Conservation (phyloP, 2,888 invertebrate species). For the Cephus nigrinus region DNA sequence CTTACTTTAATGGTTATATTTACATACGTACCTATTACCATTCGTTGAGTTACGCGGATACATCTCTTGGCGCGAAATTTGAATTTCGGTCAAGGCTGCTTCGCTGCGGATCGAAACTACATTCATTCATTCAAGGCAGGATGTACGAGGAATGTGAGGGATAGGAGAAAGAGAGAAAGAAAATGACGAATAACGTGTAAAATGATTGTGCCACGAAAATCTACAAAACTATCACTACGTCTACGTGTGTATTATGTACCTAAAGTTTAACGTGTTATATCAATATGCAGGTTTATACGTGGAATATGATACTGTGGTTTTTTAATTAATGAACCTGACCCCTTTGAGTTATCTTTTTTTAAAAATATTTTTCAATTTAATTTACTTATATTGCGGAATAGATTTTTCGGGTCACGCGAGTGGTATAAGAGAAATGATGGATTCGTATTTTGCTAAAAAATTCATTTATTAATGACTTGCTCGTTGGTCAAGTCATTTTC, state of each 20-base stretch:
- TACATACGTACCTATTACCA: background rate
- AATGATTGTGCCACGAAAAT: slow-evolving; percentile 24
- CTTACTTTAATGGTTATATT: background rate
- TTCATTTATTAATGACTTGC: slow-evolving; percentile 58
- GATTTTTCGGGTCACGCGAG: too few species aligned
- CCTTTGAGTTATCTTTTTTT: too few species aligned
- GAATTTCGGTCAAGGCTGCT: too few species aligned
- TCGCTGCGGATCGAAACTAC: too few species aligned
- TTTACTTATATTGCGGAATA: too few species aligned
- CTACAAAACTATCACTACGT: slow-evolving; percentile 51
- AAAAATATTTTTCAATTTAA: too few species aligned
- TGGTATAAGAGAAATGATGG: too few species aligned
- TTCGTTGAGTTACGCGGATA: too few species aligned
- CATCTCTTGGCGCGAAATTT: too few species aligned
- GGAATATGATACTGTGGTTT: slow-evolving; percentile 13
- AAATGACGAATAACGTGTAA: slow-evolving; percentile 20
- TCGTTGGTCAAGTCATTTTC: slow-evolving; percentile 33
- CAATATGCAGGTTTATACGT: slow-evolving; percentile 62
- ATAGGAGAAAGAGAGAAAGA: slow-evolving; percentile 11
- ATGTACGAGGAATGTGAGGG: slow-evolving; percentile 23
- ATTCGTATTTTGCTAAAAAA: slow-evolving; percentile 51
- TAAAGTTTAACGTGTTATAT: slow-evolving; percentile 62
- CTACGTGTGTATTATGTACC: slow-evolving; percentile 54
- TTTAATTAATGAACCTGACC: too few species aligned
- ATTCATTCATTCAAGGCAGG: too few species aligned